Conservation (phyloP, 2,113 vertebrate genomes). For the Notiomystis cincta region DNA sequence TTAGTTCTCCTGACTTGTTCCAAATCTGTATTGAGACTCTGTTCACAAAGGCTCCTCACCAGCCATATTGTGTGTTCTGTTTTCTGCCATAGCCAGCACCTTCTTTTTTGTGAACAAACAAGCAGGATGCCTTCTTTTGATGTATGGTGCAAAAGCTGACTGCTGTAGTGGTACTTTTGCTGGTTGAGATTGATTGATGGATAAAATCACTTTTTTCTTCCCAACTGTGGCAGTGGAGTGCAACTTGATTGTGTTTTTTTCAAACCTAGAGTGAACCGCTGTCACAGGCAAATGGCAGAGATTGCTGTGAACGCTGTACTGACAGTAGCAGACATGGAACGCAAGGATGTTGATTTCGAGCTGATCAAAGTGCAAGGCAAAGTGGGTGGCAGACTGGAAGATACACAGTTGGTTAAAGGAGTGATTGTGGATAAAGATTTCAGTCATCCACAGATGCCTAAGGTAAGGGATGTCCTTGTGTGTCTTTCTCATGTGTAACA, state of each 20-base stretch:
- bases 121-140: background rate
- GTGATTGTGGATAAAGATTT: slow-evolving; percentile 98
- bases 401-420: slow-evolving; percentile 93
- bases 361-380: slow-evolving; percentile 98
- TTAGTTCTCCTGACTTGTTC: background rate
- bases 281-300: slow-evolving; percentile 97
- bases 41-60: background rate
- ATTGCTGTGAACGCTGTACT: slow-evolving; percentile 94
- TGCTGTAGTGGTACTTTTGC: background rate
- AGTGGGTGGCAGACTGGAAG: slow-evolving; percentile 94
- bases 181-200: background rate
- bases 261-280: slow-evolving; percentile 88
- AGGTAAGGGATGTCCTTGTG: slow-evolving; percentile 71
- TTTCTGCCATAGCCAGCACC: background rate
- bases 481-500: background rate
- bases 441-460: slow-evolving; percentile 99
- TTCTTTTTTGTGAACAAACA: background rate
- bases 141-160: rapidly evolving
- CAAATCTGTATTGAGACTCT: background rate
- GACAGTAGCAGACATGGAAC: slow-evolving; percentile 94
- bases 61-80: rapidly evolving
- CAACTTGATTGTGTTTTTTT: background rate
- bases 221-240: background rate
- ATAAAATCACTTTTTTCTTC: background rate
- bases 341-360: slow-evolving; percentile 97